Percentiles rank a stretch among this genome's conserved stretches.
Conservation (phyloP, 2,113 vertebrate species). For the Agelaius tricolor region DNA sequence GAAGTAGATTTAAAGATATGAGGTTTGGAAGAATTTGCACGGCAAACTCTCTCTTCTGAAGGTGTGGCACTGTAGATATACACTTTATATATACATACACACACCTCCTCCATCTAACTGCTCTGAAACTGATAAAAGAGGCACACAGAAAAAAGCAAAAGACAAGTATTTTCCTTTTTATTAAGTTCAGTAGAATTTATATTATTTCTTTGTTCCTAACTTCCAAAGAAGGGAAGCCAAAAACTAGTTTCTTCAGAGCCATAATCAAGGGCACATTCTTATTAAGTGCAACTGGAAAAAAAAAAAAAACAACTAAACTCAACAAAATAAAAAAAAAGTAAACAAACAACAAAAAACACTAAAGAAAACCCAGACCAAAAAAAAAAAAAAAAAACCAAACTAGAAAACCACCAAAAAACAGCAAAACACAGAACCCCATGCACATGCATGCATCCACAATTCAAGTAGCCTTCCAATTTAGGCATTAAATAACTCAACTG, state of each 20-base stretch:
- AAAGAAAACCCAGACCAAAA: too few species aligned
- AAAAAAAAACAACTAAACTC: neutral
- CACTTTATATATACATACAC: fast-evolving
- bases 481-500: neutral
- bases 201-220: neutral
- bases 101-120: neutral
- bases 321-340: neutral
- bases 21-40: neutral
- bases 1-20: neutral
- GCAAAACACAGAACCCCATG: neutral
- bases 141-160: neutral
- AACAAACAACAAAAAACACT: neutral
- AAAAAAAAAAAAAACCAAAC: too few species aligned
- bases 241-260: neutral
- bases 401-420: neutral
- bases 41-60: neutral
- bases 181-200: neutral
- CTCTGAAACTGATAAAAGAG: neutral
- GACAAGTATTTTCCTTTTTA: neutral
- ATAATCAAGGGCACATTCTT: neutral
- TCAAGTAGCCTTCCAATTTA: neutral
- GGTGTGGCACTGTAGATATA: fast-evolving
- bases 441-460: neutral
- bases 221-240: neutral
- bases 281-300: neutral